phyloP scores from a whole-genome alignment of 2,113 vertebrate genomes.

The Sakesphorus luctuosus region DNA sequence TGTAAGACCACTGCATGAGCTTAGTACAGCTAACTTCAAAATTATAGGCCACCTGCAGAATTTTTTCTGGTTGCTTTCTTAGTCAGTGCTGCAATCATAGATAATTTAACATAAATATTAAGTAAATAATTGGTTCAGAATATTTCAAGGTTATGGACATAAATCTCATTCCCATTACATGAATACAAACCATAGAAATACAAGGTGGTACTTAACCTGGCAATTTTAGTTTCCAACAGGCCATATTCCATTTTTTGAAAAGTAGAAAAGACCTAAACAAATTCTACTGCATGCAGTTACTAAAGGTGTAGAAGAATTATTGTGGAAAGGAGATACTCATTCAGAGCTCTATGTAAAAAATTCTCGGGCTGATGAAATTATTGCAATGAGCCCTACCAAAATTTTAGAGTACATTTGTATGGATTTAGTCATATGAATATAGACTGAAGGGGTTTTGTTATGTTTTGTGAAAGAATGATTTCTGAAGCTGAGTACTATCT shows the following conservation, averaged over 20 bases:
- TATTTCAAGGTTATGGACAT: slow-evolving; percentile 74
- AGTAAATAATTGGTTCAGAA: slow-evolving; percentile 80
- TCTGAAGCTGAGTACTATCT: slow-evolving; percentile 61
- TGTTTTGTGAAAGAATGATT: slow-evolving; percentile 28
- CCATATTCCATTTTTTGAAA: slow-evolving; percentile 41
- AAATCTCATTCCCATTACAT: slow-evolving; percentile 70
- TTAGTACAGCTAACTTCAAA: slow-evolving; percentile 76
- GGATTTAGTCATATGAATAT: slow-evolving; percentile 24
- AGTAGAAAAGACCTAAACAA: slow-evolving; percentile 63
- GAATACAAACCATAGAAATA: slow-evolving; percentile 59
- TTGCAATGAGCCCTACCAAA: not conserved
- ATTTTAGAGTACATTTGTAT: slow-evolving; percentile 34
- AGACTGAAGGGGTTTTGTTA: not conserved
- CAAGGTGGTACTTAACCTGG: slow-evolving; percentile 41
- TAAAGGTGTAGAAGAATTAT: slow-evolving; percentile 46
- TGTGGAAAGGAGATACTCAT: slow-evolving; percentile 49
- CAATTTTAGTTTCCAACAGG: slow-evolving; percentile 59
- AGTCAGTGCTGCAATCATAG: slow-evolving; percentile 75
- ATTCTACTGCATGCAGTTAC: slow-evolving; percentile 32
- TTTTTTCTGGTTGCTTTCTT: slow-evolving; percentile 75
- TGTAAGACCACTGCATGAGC: slow-evolving; percentile 70
- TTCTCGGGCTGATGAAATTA: slow-evolving; percentile 33
- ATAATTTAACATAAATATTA: slow-evolving; percentile 82
- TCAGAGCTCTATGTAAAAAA: slow-evolving; percentile 29
- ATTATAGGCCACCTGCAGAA: slow-evolving; percentile 81